A percentile compares a stretch with the other conserved stretches of the same genome.
Evolutionary conservation across 2,797 vertebrate genomes (phyloP).

Genomic region (Intellagama lesueurii): DNA sequence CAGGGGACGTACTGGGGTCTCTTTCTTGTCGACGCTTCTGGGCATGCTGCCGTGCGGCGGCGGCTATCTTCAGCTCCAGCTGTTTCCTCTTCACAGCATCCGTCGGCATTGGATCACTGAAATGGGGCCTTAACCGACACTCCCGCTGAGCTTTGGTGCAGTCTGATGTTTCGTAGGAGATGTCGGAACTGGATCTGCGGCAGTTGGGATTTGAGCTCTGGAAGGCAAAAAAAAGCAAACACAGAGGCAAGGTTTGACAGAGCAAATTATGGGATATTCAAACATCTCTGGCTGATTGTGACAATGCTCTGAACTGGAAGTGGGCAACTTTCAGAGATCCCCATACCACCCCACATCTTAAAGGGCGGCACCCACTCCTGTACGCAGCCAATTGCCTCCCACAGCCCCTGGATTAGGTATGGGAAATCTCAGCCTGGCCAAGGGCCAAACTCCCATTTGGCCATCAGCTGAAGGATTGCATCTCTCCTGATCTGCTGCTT

Average conservation of each 20-base stretch:
- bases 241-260: not conserved
- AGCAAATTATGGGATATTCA: not conserved
- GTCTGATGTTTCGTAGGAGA: constrained; percentile 84
- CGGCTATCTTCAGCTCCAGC: constrained; percentile 92
- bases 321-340: no score
- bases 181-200: constrained; percentile 90
- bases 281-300: not conserved
- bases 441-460: no score
- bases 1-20: constrained; percentile 57
- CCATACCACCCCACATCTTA: no score
- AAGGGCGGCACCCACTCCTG: no score
- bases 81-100: constrained; percentile 91
- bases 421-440: no score
- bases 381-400: no score
- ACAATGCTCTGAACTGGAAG: not conserved
- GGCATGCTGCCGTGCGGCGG: constrained; percentile 84
- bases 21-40: constrained; percentile 83
- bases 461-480: no score
- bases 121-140: constrained; percentile 88
- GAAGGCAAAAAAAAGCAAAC: constrained; percentile 31
- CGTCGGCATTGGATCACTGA: constrained; percentile 90
- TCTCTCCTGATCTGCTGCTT: no score
- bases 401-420: no score
- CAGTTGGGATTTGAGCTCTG: constrained; percentile 81
- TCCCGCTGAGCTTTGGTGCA: constrained; percentile 88